Conservation (phyloP, 2,797 vertebrate genomes). For the Clarias platycephalus region DNA sequence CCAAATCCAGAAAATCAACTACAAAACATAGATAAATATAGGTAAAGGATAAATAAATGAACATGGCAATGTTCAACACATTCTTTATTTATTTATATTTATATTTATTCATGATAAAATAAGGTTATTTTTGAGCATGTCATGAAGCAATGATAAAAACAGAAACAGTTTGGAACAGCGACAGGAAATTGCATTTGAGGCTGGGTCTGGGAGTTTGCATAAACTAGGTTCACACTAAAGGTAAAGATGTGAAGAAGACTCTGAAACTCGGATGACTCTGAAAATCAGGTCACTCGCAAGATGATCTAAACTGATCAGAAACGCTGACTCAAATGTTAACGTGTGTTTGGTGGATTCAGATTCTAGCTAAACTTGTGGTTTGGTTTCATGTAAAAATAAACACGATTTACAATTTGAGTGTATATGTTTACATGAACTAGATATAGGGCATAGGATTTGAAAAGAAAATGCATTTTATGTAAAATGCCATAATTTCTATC, state of each 20-base stretch:
- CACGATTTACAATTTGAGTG: not conserved
- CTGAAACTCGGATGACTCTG: not conserved
- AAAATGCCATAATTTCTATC: too few species aligned
- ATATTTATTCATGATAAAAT: not conserved
- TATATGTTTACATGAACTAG: not conserved
- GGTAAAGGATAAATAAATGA: not conserved
- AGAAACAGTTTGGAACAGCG: not conserved
- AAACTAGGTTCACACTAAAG: too few species aligned
- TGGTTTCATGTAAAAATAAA: not conserved
- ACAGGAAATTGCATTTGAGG: not conserved
- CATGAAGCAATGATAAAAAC: not conserved
- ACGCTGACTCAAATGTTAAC: not conserved
- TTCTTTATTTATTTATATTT: too few species aligned
- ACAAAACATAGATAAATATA: not conserved
- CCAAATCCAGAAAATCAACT: conserved; percentile 53
- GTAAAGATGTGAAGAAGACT: not conserved
- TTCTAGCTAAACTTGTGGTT: not conserved
- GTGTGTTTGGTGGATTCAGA: not conserved
- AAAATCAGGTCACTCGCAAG: not conserved
- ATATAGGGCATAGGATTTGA: not conserved
- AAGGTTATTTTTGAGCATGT: not conserved
- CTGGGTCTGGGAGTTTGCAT: not conserved
- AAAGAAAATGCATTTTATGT: too few species aligned
- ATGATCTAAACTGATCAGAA: not conserved
- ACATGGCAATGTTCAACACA: too few species aligned